phyloP scores from a whole-genome alignment of 1,140 invertebrate species.

The Drosophila willistoni region DNA sequence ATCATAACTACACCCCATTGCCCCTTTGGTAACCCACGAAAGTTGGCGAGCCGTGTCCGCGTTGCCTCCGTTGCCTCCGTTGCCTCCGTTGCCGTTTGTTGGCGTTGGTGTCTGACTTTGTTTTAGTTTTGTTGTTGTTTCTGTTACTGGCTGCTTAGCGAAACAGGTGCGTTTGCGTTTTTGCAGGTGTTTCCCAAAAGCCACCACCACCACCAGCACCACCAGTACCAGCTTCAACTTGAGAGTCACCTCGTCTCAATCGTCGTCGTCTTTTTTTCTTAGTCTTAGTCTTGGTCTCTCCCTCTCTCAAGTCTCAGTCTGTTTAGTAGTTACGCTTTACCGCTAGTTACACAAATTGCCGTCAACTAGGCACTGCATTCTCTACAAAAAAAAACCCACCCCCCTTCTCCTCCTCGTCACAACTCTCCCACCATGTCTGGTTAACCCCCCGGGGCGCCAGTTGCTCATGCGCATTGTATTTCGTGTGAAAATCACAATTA shows the following conservation, averaged over 20 bases:
- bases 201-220: constrained; percentile 54
- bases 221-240: constrained; percentile 12
- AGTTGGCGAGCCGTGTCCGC: constrained; percentile 72
- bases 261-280: neutral
- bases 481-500: constrained; percentile 83
- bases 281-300: constrained; percentile 15
- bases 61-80: constrained; percentile 35
- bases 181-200: constrained; percentile 82
- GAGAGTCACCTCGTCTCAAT: neutral
- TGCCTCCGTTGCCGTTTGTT: constrained; percentile 20
- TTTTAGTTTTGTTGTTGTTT: constrained; percentile 58
- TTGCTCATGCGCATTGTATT: constrained; percentile 76
- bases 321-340: constrained; percentile 79
- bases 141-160: constrained; percentile 58
- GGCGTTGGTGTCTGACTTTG: constrained; percentile 66
- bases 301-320: constrained; percentile 46
- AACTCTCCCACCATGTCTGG: constrained; percentile 3
- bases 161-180: constrained; percentile 82
- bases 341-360: constrained; percentile 80
- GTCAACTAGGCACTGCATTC: constrained; percentile 27
- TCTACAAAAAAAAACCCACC: neutral
- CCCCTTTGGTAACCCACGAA: constrained; percentile 45
- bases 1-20: neutral
- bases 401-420: constrained; percentile 7
- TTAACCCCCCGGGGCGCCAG: constrained; percentile 40